Evolutionary conservation across 92 coral and sea anemone species (phyloP).

Genomic region (Palythoa grandiflora): DNA sequence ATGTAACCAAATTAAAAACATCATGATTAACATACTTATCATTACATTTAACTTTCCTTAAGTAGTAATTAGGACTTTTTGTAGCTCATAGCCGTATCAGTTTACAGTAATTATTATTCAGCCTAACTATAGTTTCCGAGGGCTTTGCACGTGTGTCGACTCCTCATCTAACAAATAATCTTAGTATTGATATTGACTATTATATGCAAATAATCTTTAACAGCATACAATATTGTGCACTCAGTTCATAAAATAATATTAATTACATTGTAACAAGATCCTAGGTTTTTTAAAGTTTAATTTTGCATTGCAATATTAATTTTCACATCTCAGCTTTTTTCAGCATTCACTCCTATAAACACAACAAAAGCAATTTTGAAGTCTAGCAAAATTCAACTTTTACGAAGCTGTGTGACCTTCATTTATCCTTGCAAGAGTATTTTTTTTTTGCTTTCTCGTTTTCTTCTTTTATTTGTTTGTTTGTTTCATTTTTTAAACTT

Average conservation of each 20-base stretch:
- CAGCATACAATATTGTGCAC: background rate
- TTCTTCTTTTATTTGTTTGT: conserved; percentile 42
- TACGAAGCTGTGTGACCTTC: conserved; percentile 31
- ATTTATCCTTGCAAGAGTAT: conserved; percentile 39
- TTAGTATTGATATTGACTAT: background rate
- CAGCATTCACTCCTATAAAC: background rate
- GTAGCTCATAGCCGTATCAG: background rate
- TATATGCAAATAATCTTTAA: background rate
- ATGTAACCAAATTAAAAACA: no score
- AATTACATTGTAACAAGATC: background rate
- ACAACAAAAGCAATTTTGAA: background rate
- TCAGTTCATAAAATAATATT: background rate
- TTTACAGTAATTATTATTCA: no score
- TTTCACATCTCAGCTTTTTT: background rate
- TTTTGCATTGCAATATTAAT: background rate
- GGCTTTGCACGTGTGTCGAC: background rate
- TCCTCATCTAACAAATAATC: background rate
- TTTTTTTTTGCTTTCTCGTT: conserved; percentile 47
- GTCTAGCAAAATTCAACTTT: background rate
- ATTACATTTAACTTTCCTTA: no score
- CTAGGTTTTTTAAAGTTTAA: background rate
- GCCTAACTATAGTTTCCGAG: no score
- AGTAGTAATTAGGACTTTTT: no score
- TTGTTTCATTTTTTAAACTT: conserved; percentile 18
- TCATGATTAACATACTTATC: no score